Percentiles rank a stretch among this genome's conserved stretches.
These are phyloP conservation scores for Drosophila nigricruria DNA, from an alignment of 2,888 invertebrate genomes.

Conservation along the genomic window DNA sequence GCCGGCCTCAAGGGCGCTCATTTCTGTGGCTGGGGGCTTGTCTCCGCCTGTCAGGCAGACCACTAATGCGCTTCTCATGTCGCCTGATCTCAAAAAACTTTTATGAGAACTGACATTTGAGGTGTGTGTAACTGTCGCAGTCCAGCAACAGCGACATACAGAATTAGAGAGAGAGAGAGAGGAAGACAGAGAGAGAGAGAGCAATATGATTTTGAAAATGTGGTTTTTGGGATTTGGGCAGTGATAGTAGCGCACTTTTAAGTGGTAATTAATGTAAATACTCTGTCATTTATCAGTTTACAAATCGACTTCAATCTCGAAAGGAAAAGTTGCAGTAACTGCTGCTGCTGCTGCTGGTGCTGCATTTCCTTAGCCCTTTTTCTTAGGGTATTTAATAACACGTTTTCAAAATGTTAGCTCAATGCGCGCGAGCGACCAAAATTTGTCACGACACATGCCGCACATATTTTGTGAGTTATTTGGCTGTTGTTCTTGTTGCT, in stretches of 20 bases:
- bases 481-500: constrained; percentile 4
- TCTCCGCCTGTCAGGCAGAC: constrained; percentile 61
- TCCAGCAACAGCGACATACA: constrained; percentile 4
- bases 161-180: constrained; percentile 4
- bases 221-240: constrained; percentile 25
- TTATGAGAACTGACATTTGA: constrained; percentile 81
- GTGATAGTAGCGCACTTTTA: constrained; percentile 52
- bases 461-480: constrained; percentile 42
- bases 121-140: constrained; percentile 82
- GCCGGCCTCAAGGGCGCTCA: constrained; percentile 41
- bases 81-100: constrained; percentile 57
- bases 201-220: constrained; percentile 10
- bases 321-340: constrained; percentile 42
- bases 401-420: constrained; percentile 80
- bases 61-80: constrained; percentile 83
- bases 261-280: constrained; percentile 83
- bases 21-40: constrained; percentile 30
- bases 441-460: constrained; percentile 83
- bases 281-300: constrained; percentile 69
- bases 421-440: constrained; percentile 69
- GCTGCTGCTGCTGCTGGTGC: not conserved
- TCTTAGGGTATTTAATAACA: constrained; percentile 73
- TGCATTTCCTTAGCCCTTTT: constrained; percentile 9
- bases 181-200: constrained; percentile 19
- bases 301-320: constrained; percentile 73